These are phyloP conservation scores for Gila orcuttii DNA, from an alignment of 2,113 vertebrate genomes.

Conservation along the genomic window DNA sequence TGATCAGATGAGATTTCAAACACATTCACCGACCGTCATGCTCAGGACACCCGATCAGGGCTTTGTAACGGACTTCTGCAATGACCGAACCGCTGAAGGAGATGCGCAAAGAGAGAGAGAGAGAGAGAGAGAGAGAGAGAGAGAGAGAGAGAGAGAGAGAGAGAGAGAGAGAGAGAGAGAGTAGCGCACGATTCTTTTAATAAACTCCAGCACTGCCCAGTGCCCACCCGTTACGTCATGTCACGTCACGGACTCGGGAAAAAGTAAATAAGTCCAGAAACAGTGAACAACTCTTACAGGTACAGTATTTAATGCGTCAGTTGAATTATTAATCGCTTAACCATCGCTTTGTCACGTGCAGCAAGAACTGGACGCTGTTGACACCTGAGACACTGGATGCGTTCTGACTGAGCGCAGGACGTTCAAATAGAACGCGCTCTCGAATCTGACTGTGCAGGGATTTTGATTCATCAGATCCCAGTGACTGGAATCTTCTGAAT, in stretches of 20 bases:
- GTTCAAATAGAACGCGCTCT: background rate
- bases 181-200: background rate
- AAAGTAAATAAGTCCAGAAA: background rate
- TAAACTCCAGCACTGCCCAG: constrained; percentile 30
- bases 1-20: constrained; percentile 16
- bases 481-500: background rate
- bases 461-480: background rate
- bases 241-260: background rate
- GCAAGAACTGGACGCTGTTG: background rate
- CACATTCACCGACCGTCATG: background rate
- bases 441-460: background rate
- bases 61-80: constrained; percentile 25
- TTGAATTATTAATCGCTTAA: background rate
- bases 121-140: background rate
- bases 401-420: background rate
- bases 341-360: background rate
- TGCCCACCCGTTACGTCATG: background rate
- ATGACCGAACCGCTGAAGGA: background rate
- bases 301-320: background rate
- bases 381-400: background rate
- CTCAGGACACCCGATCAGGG: constrained; percentile 1
- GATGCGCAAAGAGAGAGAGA: background rate
- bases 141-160: too few species aligned
- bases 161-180: background rate
- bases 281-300: background rate